Evolutionary conservation across 2,888 invertebrate genomes (phyloP).

Genomic region (Osedax frankpressi): DNA sequence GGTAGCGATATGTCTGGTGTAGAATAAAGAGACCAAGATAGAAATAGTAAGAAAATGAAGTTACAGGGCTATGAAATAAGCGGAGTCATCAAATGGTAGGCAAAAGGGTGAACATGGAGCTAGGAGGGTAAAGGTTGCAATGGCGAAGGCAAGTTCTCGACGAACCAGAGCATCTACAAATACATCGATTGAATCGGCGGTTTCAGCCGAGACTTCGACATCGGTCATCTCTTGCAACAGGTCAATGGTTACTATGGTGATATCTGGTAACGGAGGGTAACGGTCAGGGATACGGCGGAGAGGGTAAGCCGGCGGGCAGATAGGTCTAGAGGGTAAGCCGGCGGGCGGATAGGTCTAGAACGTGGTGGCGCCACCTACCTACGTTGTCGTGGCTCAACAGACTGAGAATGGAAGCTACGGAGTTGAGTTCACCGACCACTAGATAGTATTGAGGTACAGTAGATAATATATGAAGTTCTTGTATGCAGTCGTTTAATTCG

Average conservation of each 20-base stretch:
- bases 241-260: conserved; percentile 66
- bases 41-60: too few relatives aligned
- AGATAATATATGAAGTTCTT: conserved; percentile 78
- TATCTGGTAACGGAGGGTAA: conserved; percentile 44
- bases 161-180: conserved; percentile 65
- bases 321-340: too few relatives aligned
- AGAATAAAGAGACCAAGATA: too few relatives aligned
- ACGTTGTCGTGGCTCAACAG: conserved; percentile 89
- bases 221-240: conserved; percentile 78
- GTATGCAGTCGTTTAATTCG: conserved; percentile 71
- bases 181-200: conserved; percentile 74
- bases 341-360: too few relatives aligned
- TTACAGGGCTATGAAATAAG: too few relatives aligned
- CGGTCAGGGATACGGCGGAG: too few relatives aligned
- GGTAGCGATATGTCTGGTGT: too few relatives aligned
- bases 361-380: conserved; percentile 49
- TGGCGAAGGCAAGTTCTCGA: too few relatives aligned
- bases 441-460: conserved; percentile 91
- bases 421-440: conserved; percentile 72
- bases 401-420: conserved; percentile 78
- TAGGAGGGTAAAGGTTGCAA: neutral
- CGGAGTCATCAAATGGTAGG: neutral
- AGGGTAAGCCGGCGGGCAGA: too few relatives aligned
- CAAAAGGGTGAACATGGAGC: neutral
- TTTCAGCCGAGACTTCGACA: conserved; percentile 85